Evolutionary conservation across 1,140 invertebrate genomes (phyloP).

Genomic region (Drosophila tristis): DNA sequence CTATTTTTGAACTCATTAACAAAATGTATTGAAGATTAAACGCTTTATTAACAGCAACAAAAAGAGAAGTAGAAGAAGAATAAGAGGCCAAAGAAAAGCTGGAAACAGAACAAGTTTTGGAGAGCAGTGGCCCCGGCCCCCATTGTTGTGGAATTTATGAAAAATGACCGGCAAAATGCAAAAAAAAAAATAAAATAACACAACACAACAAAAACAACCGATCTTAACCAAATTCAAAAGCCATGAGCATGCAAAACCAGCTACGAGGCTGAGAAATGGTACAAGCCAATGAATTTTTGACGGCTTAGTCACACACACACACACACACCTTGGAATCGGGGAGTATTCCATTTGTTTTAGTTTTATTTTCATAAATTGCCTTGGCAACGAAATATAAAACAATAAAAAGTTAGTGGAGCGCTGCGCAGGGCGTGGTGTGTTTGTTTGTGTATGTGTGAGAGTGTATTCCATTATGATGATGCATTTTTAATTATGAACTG

Average conservation of each 20-base stretch:
- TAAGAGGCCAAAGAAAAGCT: conserved; percentile 36
- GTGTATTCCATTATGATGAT: conserved; percentile 53
- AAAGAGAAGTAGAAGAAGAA: conserved; percentile 29
- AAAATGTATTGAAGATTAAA: conserved; percentile 74
- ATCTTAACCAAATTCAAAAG: conserved; percentile 31
- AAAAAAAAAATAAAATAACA: conserved; percentile 32
- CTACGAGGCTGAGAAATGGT: conserved; percentile 45
- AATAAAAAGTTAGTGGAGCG: conserved; percentile 47
- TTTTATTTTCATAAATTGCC: conserved; percentile 54
- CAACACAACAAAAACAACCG: conserved; percentile 6
- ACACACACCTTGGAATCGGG: conserved; percentile 69
- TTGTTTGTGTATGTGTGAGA: conserved; percentile 38
- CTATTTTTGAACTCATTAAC: conserved; percentile 69
- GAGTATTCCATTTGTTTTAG: conserved; percentile 15
- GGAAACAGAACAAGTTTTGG: conserved; percentile 62
- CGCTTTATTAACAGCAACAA: conserved; percentile 46
- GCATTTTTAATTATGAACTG: conserved; percentile 76
- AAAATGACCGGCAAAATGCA: conserved; percentile 74
- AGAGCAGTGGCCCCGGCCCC: conserved; percentile 24
- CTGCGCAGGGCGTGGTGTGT: conserved; percentile 59
- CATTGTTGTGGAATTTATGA: conserved; percentile 46
- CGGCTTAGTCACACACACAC: conserved; percentile 75
- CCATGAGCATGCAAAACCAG: conserved; percentile 57
- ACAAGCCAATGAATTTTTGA: conserved; percentile 58
- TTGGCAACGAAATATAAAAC: conserved; percentile 63